Percentiles rank a stretch among this genome's conserved stretches.
phyloP scores from a whole-genome alignment of 2,888 invertebrate species.

The Heliconius charithonia region DNA sequence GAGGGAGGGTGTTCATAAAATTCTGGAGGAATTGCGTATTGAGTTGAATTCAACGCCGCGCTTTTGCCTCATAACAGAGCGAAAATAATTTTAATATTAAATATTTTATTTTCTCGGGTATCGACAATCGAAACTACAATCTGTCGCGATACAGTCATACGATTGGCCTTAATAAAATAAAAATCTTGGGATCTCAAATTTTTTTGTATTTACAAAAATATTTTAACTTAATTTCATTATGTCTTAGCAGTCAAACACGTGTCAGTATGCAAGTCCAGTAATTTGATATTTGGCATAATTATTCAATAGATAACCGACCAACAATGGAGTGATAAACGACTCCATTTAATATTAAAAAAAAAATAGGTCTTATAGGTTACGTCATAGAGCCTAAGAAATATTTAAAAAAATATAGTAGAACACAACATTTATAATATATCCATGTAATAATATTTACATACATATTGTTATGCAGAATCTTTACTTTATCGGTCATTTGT shows the following conservation, averaged over 20 bases:
- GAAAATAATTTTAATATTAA: background rate
- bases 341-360: background rate
- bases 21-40: too few relatives aligned
- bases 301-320: too few relatives aligned
- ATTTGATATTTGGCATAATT: background rate
- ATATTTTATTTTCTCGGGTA: background rate
- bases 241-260: background rate
- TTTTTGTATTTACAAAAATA: background rate
- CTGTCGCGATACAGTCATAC: too few relatives aligned
- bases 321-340: background rate
- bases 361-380: background rate
- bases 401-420: background rate
- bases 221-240: background rate
- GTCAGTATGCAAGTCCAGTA: background rate
- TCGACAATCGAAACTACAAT: background rate
- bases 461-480: conserved; percentile 49
- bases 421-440: conserved; percentile 13
- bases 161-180: too few relatives aligned
- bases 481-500: conserved; percentile 63
- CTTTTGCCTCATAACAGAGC: background rate
- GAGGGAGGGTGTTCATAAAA: too few relatives aligned
- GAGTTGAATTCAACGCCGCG: too few relatives aligned
- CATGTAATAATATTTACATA: conserved; percentile 23
- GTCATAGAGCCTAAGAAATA: background rate
- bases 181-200: background rate